A percentile compares a stretch with the other conserved stretches of the same genome.
These are phyloP conservation scores for Stichopus chloronotus DNA, from an alignment of 35 echinoderm and acorn worm genomes.

Conservation along the genomic window DNA sequence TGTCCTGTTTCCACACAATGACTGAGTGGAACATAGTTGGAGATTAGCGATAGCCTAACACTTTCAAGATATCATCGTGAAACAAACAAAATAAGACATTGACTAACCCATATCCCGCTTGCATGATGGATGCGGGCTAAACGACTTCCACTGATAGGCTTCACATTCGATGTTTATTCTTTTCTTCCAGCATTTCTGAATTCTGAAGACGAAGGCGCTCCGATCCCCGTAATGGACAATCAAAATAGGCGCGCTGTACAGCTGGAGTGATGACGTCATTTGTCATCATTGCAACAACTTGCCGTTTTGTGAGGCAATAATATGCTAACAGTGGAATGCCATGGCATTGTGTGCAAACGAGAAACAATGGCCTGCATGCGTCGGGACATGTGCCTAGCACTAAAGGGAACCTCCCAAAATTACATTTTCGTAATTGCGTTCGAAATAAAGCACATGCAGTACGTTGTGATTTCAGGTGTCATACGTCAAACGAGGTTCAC, in stretches of 20 bases:
- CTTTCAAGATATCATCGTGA: too few relatives aligned
- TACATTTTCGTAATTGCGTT: too few relatives aligned
- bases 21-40: too few relatives aligned
- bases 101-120: slow-evolving; percentile 23
- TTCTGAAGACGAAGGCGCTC: slow-evolving; percentile 15
- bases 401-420: too few relatives aligned
- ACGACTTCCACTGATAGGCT: not conserved
- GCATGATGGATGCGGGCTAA: not conserved
- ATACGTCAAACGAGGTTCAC: too few relatives aligned
- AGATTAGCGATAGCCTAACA: too few relatives aligned
- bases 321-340: not conserved
- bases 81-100: not conserved
- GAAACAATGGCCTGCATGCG: too few relatives aligned
- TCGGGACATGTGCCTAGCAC: too few relatives aligned
- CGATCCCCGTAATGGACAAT: not conserved
- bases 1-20: too few relatives aligned
- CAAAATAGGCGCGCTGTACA: slow-evolving; percentile 46
- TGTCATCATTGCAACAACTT: not conserved
- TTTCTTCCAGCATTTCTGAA: slow-evolving; percentile 36
- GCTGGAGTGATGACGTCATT: slow-evolving; percentile 15
- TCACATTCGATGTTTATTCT: not conserved
- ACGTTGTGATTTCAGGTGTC: too few relatives aligned
- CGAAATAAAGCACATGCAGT: too few relatives aligned
- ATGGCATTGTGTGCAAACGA: too few relatives aligned
- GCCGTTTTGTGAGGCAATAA: not conserved